phyloP scores from a whole-genome alignment of 2,797 vertebrate species.

The Manis pentadactyla region DNA sequence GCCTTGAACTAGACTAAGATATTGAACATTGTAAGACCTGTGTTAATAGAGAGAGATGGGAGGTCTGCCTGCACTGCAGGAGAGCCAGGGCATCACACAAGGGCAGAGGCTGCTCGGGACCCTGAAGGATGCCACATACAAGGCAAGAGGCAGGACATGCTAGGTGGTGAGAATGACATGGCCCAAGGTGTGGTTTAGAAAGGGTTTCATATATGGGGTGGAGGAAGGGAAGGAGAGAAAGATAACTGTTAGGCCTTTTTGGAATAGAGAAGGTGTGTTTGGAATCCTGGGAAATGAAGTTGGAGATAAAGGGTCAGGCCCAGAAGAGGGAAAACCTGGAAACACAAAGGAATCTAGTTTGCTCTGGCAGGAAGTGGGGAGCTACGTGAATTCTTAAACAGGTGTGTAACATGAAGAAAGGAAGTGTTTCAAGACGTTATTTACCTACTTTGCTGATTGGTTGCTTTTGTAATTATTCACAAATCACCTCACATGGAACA shows the following conservation, averaged over 20 bases:
- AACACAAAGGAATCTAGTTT: background rate
- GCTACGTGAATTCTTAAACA: background rate
- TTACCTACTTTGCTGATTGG: background rate
- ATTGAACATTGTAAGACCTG: background rate
- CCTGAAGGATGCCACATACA: background rate
- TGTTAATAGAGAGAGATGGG: background rate
- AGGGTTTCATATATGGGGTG: background rate
- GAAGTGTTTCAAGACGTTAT: background rate
- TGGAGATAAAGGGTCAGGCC: background rate
- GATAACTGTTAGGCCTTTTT: background rate
- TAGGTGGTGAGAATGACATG: background rate
- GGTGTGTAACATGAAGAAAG: background rate
- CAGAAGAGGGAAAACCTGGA: background rate
- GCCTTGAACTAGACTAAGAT: background rate
- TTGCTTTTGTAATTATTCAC: background rate
- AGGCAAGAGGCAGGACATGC: background rate
- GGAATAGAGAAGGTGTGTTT: background rate
- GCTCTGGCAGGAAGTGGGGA: background rate
- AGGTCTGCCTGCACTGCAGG: background rate
- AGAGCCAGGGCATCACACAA: background rate
- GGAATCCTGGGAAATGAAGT: background rate
- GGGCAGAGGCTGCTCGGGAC: background rate
- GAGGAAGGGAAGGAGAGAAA: background rate
- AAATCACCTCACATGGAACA: background rate
- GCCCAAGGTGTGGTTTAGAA: background rate